Evolutionary conservation across 2,888 invertebrate genomes (phyloP), one percentile per base, ranked within the genome.

Genomic region (Orthosia incerta): DNA sequence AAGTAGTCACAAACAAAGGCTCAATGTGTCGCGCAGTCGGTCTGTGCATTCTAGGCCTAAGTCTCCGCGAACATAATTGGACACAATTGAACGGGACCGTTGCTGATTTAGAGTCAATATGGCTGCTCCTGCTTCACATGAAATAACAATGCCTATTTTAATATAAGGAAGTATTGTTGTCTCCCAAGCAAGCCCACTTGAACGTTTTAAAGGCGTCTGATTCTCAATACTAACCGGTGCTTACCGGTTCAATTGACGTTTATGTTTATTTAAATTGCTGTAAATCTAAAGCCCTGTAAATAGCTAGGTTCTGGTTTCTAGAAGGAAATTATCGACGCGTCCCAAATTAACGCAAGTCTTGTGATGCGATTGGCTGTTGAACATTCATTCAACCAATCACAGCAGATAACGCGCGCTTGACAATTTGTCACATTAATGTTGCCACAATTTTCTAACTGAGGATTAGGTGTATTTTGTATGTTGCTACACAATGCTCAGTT

Each of bases 71-170:
- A 90, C 87, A 92, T 93, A 94, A 94, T 94, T 94, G 93, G 89
- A 89, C 85, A 85, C 94, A 94, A 94, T 94, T 94, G 94, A 89
- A 85, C 84, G 80, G 71, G 83, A 83, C 88, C 85, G 82, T 87
- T 88, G 91, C 87, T 90, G 91, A 91, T 93, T 92, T 92, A 87
- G 88, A 88, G 86, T 87, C 89, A 90, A 90, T 90, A 90, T 88
- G 82, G 77, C 78, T 64, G 84, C 88, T 86, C 85, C 79, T 64
- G 84, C 88, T 86, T 85, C 85, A 82, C 84, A 89, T 87, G 78
- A 85, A 89, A 89, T 87, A 88, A 87, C 82, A 82, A 73, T 79
- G 65, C 67, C 72, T 75, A 77, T 83, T 85, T 86, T 83, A 84
- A 80, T 87, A 81, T 64, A 78, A 76, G 74, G 74, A 77, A 68